Conservation (phyloP, 2,888 invertebrate genomes). For the Pandemis cinnamomeana region DNA sequence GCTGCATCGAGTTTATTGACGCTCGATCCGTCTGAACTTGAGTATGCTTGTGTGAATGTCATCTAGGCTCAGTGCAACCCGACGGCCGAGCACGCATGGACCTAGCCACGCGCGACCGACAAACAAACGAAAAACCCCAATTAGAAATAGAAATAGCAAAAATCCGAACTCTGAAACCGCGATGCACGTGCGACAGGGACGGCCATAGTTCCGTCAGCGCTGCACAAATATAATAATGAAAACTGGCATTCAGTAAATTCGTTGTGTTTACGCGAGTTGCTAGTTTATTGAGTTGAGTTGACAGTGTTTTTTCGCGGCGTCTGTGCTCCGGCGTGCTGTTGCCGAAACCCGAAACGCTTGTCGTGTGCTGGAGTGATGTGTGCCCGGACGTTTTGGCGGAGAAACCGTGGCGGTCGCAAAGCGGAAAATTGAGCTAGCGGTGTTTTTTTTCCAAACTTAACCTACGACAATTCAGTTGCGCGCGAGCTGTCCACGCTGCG, state of each 20-base stretch:
- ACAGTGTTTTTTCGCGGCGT: slow-evolving; percentile 57
- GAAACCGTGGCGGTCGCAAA: slow-evolving; percentile 64
- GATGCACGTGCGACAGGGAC: slow-evolving; percentile 75
- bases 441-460: slow-evolving; percentile 80
- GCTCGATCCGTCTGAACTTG: slow-evolving; percentile 79
- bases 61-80: slow-evolving; percentile 78
- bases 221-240: slow-evolving; percentile 83
- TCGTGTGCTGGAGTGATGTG: slow-evolving; percentile 31
- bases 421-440: slow-evolving; percentile 80
- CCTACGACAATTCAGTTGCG: slow-evolving; percentile 83
- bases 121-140: slow-evolving; percentile 38
- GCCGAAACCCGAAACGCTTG: slow-evolving; percentile 71
- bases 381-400: slow-evolving; percentile 65
- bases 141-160: slow-evolving; percentile 55
- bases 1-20: slow-evolving; percentile 72
- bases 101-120: slow-evolving; percentile 50
- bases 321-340: slow-evolving; percentile 66
- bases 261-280: slow-evolving; percentile 83
- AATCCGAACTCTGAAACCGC: slow-evolving; percentile 68
- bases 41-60: slow-evolving; percentile 80
- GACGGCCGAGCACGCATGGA: slow-evolving; percentile 72
- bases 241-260: slow-evolving; percentile 83
- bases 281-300: slow-evolving; percentile 74
- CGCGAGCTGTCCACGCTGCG: slow-evolving; percentile 78
- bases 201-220: slow-evolving; percentile 65